Conservation (phyloP, 1,140 invertebrate species). For the Drosophila dunni region DNA sequence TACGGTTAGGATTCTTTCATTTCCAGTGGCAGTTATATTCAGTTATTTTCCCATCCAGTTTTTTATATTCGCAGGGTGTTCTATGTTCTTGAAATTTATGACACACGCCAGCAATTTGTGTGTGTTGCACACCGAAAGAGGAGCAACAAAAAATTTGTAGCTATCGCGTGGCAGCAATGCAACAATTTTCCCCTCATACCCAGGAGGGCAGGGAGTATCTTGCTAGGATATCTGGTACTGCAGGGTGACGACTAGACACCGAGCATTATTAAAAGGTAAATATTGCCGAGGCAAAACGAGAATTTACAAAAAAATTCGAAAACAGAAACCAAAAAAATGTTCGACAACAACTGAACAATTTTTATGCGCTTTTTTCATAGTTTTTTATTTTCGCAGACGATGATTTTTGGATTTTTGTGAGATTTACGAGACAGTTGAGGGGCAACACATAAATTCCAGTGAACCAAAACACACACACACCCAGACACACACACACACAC, state of each 20-base stretch:
- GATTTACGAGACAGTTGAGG: constrained; percentile 76
- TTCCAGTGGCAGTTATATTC: constrained; percentile 42
- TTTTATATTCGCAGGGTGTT: constrained; percentile 14
- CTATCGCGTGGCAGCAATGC: constrained; percentile 46
- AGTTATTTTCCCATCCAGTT: constrained; percentile 43
- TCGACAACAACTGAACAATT: constrained; percentile 69
- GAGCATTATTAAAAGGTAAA: constrained; percentile 77
- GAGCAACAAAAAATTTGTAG: constrained; percentile 43
- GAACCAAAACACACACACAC: constrained; percentile 48
- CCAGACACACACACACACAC: not conserved
- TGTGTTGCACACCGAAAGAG: constrained; percentile 40
- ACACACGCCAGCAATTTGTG: constrained; percentile 65
- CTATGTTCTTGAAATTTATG: constrained; percentile 67
- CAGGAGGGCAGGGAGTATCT: not conserved
- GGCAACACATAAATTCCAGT: constrained; percentile 73
- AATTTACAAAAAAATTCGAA: constrained; percentile 38
- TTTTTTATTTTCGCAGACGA: constrained; percentile 54
- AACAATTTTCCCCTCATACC: constrained; percentile 22
- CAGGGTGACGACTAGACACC: constrained; percentile 58
- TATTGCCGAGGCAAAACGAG: constrained; percentile 65
- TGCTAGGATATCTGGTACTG: constrained; percentile 22
- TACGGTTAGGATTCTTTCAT: constrained; percentile 33
- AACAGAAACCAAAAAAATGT: constrained; percentile 53
- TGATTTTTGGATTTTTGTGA: constrained; percentile 57
- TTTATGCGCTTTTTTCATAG: constrained; percentile 60